phyloP scores from a whole-genome alignment of 2,888 invertebrate genomes.

The Teleogryllus oceanicus region DNA sequence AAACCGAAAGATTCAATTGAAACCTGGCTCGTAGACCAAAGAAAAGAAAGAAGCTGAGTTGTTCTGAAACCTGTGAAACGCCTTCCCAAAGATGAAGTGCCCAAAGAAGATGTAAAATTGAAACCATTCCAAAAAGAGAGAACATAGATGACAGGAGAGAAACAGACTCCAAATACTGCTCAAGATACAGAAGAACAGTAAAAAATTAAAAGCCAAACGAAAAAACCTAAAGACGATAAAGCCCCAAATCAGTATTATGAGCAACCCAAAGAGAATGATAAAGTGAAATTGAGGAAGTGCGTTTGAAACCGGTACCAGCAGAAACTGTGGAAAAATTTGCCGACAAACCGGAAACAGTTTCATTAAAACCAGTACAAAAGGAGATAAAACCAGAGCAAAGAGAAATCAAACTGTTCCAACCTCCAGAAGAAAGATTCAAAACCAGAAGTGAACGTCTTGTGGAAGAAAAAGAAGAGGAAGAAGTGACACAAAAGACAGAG shows the following conservation, averaged over 20 bases:
- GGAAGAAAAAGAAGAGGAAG: constrained; percentile 28
- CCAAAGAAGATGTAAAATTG: constrained; percentile 39
- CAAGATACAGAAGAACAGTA: too few species aligned
- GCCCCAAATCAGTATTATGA: neutral
- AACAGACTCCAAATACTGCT: too few species aligned
- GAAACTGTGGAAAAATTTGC: constrained; percentile 32
- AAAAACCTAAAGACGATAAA: too few species aligned
- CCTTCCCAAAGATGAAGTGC: constrained; percentile 27
- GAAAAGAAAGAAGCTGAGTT: constrained; percentile 29
- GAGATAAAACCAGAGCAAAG: constrained; percentile 39
- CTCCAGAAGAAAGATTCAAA: neutral
- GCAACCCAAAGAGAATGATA: neutral
- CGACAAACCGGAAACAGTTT: constrained; percentile 29
- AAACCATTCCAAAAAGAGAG: constrained; percentile 36
- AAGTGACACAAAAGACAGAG: constrained; percentile 30
- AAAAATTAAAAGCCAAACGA: too few species aligned
- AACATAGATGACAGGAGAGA: constrained; percentile 22
- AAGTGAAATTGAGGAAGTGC: constrained; percentile 49
- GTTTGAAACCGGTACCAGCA: constrained; percentile 49
- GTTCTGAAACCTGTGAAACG: constrained; percentile 29
- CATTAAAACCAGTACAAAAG: neutral
- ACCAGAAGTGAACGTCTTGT: constrained; percentile 19
- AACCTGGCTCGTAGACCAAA: constrained; percentile 29
- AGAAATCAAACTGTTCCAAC: constrained; percentile 35
- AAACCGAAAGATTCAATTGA: constrained; percentile 38